These are phyloP conservation scores for Glareola pratincola DNA, from an alignment of 2,113 vertebrate genomes.

Conservation along the genomic window DNA sequence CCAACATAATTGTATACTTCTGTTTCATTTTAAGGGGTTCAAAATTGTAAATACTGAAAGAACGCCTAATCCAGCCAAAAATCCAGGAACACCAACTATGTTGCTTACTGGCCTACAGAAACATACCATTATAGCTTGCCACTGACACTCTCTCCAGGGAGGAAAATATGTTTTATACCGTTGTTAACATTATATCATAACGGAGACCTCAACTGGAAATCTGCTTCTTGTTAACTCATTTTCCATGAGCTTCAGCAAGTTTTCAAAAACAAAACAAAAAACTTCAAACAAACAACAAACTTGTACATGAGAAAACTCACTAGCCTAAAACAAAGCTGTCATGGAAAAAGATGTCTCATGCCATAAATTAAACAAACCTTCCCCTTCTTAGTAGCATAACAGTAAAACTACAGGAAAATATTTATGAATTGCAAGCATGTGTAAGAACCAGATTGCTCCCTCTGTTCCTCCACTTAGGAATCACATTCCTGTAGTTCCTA, in stretches of 20 bases:
- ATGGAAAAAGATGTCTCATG: background rate
- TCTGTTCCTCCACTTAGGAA: background rate
- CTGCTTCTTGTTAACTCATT: background rate
- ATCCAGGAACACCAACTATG: background rate
- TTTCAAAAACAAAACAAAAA: background rate
- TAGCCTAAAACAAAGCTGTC: background rate
- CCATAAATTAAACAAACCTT: background rate
- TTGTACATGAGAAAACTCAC: background rate
- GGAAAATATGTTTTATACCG: background rate
- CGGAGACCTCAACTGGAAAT: background rate
- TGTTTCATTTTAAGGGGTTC: background rate
- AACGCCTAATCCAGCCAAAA: background rate
- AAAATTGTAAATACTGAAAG: background rate
- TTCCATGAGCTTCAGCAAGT: background rate
- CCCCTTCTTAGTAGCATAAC: background rate
- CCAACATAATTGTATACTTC: background rate
- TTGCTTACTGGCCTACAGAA: background rate
- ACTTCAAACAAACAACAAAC: background rate
- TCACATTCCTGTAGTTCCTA: background rate
- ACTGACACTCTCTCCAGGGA: background rate
- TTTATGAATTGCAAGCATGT: background rate
- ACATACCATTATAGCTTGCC: background rate
- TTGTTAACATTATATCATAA: background rate
- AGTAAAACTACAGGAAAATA: background rate
- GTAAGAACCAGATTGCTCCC: background rate